Evolutionary conservation across 1,140 invertebrate genomes (phyloP).

Genomic region (Melipona quadrifasciata): DNA sequence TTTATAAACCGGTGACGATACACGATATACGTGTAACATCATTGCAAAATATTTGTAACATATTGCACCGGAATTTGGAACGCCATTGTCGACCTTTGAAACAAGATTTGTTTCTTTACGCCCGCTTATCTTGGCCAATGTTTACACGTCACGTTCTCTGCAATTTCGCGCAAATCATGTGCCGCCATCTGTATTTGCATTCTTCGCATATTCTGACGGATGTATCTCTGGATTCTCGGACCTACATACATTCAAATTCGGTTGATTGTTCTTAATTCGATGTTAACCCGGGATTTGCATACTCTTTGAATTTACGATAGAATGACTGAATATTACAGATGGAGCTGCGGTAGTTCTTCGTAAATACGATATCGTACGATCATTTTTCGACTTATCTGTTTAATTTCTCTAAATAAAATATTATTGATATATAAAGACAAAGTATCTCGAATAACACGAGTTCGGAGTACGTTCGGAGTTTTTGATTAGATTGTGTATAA

Average conservation of each 20-base stretch:
- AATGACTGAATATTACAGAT: background rate
- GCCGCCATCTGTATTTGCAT: conserved; percentile 44
- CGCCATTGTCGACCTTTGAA: conserved; percentile 35
- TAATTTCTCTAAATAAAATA: background rate
- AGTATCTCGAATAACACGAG: background rate
- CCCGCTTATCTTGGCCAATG: conserved; percentile 45
- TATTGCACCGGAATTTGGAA: conserved; percentile 40
- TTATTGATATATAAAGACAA: background rate
- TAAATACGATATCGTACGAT: background rate
- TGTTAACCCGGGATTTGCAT: background rate
- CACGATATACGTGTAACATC: background rate
- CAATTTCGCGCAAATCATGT: conserved; percentile 27
- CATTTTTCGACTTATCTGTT: background rate
- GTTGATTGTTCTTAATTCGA: conserved; percentile 28
- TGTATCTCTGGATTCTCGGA: background rate
- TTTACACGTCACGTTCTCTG: conserved; percentile 44
- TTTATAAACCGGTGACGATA: conserved; percentile 27
- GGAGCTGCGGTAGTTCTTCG: background rate
- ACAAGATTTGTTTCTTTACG: conserved; percentile 7
- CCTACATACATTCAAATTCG: background rate
- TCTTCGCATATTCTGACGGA: background rate
- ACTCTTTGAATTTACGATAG: background rate
- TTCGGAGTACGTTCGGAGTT: background rate
- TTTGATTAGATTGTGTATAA: too few relatives aligned
- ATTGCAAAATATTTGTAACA: conserved; percentile 37